These are phyloP conservation scores for Brachypodius melanocephalos DNA, from an alignment of 2,113 vertebrate species.

Conservation along the genomic window DNA sequence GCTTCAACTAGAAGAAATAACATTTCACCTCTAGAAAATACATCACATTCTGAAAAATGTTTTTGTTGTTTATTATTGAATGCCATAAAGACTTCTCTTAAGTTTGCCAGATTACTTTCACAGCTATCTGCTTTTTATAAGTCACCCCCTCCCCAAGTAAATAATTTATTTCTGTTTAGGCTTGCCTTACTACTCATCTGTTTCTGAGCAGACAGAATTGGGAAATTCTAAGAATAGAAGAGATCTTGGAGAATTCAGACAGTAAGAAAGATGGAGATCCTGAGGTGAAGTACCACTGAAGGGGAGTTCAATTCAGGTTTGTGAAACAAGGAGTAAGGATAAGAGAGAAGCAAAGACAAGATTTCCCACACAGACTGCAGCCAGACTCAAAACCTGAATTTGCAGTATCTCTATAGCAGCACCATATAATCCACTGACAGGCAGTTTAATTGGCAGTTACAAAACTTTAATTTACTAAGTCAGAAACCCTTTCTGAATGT, in stretches of 20 bases:
- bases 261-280: neutral
- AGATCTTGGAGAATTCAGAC: neutral
- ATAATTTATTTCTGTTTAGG: neutral
- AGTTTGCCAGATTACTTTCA: neutral
- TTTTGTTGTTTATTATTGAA: neutral
- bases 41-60: neutral
- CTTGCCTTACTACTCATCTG: neutral
- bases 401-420: neutral
- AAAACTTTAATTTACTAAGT: slow-evolving; percentile 27
- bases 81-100: neutral
- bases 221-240: neutral
- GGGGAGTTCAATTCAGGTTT: neutral
- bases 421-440: neutral
- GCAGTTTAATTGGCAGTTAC: neutral
- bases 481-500: slow-evolving; percentile 3
- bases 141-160: neutral
- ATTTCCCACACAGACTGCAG: neutral
- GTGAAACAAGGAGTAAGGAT: neutral
- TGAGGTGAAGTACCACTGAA: neutral
- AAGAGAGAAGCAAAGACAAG: neutral
- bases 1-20: neutral
- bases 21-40: neutral
- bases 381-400: neutral
- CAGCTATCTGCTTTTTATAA: neutral
- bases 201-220: neutral